Conservation (phyloP, 2,113 vertebrate species). For the Equus przewalskii region DNA sequence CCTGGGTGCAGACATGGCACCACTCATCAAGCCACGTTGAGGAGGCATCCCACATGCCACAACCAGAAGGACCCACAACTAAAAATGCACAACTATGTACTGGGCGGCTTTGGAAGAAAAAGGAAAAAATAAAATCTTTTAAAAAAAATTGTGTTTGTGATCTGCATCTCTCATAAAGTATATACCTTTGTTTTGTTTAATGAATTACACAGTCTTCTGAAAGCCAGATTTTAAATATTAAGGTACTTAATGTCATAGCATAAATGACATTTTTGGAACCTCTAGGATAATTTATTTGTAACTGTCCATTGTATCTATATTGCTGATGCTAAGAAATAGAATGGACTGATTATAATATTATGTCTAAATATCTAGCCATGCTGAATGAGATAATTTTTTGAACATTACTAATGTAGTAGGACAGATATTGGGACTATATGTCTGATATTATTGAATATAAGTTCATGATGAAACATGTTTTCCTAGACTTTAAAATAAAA, state of each 20-base stretch:
- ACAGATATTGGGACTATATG: background rate
- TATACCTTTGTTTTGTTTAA: background rate
- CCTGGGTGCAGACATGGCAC: no score
- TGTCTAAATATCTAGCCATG: background rate
- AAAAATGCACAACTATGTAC: no score
- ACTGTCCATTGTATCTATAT: background rate
- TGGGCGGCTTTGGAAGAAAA: no score
- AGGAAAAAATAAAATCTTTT: background rate
- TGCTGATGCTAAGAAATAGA: background rate
- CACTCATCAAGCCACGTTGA: no score
- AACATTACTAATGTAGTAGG: background rate
- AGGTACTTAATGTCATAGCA: background rate
- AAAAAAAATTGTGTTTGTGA: background rate
- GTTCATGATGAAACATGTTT: background rate
- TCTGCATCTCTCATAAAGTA: background rate
- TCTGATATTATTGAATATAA: background rate
- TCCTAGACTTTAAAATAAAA: background rate
- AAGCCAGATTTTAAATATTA: background rate
- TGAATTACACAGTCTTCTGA: background rate
- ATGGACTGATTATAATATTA: background rate
- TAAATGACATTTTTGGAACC: background rate
- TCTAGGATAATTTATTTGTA: background rate
- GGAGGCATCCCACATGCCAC: no score
- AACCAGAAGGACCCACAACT: no score
- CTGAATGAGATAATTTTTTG: background rate